Evolutionary conservation across 2,797 vertebrate species (phyloP).

Genomic region (Malacoraja senta): DNA sequence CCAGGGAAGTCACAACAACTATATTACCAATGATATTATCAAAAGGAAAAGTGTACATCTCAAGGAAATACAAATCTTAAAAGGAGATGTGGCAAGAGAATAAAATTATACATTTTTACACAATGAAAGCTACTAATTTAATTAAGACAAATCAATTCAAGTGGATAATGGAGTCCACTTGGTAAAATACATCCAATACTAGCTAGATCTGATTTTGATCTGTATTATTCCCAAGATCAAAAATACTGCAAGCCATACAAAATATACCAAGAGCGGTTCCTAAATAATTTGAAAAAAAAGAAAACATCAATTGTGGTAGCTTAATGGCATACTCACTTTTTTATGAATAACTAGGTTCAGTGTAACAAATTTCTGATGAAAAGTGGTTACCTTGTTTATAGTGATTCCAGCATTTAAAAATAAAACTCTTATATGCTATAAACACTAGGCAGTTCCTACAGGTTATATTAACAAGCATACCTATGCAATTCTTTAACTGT

Average conservation of each 20-base stretch:
- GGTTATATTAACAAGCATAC: not conserved
- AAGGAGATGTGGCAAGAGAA: too few species aligned
- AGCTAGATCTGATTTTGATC: not conserved
- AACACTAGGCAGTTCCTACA: not conserved
- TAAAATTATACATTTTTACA: slow-evolving; percentile 7
- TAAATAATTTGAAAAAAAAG: not conserved
- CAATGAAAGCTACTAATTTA: not conserved
- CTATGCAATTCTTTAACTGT: not conserved
- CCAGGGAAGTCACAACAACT: not conserved
- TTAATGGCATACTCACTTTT: not conserved
- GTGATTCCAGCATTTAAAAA: not conserved
- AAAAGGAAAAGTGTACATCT: not conserved
- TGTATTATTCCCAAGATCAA: slow-evolving; percentile 6
- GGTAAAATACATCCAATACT: not conserved
- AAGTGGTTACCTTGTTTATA: not conserved
- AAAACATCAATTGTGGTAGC: not conserved
- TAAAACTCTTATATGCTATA: not conserved
- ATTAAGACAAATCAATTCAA: not conserved
- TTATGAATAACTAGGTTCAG: not conserved
- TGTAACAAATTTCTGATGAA: not conserved
- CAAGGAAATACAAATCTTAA: not conserved
- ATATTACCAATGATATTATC: not conserved
- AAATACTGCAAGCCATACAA: not conserved
- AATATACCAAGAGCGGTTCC: not conserved
- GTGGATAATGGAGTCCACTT: not conserved